These are phyloP conservation scores for Cromileptes altivelis DNA, from an alignment of 2,113 vertebrate genomes.

Conservation along the genomic window DNA sequence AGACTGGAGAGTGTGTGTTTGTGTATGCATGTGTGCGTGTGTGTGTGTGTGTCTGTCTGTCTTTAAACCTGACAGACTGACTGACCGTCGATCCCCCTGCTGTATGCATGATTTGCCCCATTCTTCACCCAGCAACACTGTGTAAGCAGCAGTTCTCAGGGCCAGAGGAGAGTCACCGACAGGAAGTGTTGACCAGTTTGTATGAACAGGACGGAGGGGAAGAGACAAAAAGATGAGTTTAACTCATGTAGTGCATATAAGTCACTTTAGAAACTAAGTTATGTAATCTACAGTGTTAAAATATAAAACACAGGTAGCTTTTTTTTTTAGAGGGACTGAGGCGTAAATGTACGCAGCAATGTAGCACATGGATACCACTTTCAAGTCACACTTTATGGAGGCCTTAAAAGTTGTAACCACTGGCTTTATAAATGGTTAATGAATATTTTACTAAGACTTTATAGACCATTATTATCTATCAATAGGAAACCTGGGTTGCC, in stretches of 20 bases:
- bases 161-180: conserved; percentile 59
- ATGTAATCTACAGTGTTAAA: not conserved
- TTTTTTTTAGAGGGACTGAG: not conserved
- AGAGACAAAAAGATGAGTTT: not conserved
- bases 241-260: not conserved
- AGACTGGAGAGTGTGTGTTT: conserved; percentile 64
- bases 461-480: not conserved
- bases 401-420: not conserved
- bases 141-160: conserved; percentile 71
- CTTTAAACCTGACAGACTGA: conserved; percentile 62
- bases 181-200: conserved; percentile 64
- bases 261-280: not conserved
- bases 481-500: not conserved
- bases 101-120: conserved; percentile 82
- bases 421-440: not conserved
- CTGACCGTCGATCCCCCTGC: conserved; percentile 63
- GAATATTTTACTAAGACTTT: not conserved
- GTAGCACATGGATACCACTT: not conserved
- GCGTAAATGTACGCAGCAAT: not conserved
- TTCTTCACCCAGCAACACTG: conserved; percentile 73
- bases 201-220: conserved; percentile 27
- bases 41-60: conserved; percentile 64
- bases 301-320: not conserved
- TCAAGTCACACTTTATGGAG: not conserved
- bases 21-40: conserved; percentile 63